A percentile compares a stretch with the other conserved stretches of the same genome.
phyloP scores from a whole-genome alignment of 2,797 vertebrate genomes.

The Apogon talboti region DNA sequence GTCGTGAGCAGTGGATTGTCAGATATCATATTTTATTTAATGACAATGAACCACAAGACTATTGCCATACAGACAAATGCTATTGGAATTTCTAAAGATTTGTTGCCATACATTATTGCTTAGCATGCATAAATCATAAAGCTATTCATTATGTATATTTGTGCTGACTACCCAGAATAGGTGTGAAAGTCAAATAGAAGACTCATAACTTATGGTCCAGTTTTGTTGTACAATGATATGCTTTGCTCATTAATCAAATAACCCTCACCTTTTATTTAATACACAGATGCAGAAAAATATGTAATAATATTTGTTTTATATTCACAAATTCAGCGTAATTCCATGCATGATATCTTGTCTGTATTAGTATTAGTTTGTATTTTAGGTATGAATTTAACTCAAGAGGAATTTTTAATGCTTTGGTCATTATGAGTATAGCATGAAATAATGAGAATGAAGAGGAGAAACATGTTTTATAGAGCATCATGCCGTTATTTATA shows the following conservation, averaged over 20 bases:
- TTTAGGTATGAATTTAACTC: constrained; percentile 12
- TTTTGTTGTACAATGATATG: constrained; percentile 33
- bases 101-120: constrained; percentile 43
- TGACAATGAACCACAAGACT: constrained; percentile 30
- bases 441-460: constrained; percentile 23
- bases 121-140: constrained; percentile 54
- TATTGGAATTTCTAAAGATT: constrained; percentile 33
- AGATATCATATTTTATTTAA: constrained; percentile 50
- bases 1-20: constrained; percentile 1
- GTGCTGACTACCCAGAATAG: constrained; percentile 48
- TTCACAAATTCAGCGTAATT: background rate
- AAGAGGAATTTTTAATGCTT: constrained; percentile 29
- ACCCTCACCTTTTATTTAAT: constrained; percentile 10
- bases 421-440: constrained; percentile 25
- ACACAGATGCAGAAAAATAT: background rate
- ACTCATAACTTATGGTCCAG: constrained; percentile 44
- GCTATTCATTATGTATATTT: constrained; percentile 55
- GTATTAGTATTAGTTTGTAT: constrained; percentile 18
- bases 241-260: constrained; percentile 47
- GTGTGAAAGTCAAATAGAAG: constrained; percentile 58
- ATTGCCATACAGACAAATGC: constrained; percentile 18
- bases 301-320: background rate
- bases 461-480: background rate
- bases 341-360: background rate
- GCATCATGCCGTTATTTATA: background rate